Percentiles rank a stretch among this genome's conserved stretches.
Conservation (phyloP, 2,113 vertebrate genomes). For the Lamprologus lemairii region DNA sequence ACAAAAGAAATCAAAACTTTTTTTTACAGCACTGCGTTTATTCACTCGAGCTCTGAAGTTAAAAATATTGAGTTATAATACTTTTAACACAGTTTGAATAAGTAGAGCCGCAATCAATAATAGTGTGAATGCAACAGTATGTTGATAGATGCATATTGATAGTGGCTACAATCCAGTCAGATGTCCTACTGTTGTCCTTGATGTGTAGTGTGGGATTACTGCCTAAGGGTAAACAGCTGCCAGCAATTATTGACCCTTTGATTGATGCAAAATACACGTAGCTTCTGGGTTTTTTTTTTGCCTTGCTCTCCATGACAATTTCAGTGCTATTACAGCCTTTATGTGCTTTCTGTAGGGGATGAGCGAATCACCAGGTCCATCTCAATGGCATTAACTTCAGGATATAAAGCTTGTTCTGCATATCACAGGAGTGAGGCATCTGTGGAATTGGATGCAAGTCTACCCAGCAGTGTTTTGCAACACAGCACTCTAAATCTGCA, state of each 20-base stretch:
- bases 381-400: neutral
- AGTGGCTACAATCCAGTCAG: neutral
- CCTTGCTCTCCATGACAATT: neutral
- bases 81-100: neutral
- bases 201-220: slow-evolving; percentile 15
- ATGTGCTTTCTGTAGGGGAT: neutral
- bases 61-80: neutral
- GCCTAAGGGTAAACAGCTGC: slow-evolving; percentile 9
- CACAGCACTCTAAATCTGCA: neutral
- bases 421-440: neutral
- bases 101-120: neutral
- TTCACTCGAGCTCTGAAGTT: neutral
- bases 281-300: fast-evolving
- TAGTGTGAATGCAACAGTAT: neutral
- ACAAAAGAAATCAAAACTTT: neutral
- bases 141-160: neutral
- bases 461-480: neutral
- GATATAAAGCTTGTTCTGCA: neutral
- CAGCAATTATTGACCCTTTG: slow-evolving; percentile 1
- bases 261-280: neutral
- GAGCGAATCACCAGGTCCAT: neutral
- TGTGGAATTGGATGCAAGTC: neutral
- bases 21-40: neutral
- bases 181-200: slow-evolving; percentile 31
- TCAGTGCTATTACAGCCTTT: neutral